A percentile compares a stretch with the other conserved stretches of the same genome.
These are phyloP conservation scores for Ophioninae sp. DNA, from an alignment of 2,888 invertebrate species.

Conservation along the genomic window DNA sequence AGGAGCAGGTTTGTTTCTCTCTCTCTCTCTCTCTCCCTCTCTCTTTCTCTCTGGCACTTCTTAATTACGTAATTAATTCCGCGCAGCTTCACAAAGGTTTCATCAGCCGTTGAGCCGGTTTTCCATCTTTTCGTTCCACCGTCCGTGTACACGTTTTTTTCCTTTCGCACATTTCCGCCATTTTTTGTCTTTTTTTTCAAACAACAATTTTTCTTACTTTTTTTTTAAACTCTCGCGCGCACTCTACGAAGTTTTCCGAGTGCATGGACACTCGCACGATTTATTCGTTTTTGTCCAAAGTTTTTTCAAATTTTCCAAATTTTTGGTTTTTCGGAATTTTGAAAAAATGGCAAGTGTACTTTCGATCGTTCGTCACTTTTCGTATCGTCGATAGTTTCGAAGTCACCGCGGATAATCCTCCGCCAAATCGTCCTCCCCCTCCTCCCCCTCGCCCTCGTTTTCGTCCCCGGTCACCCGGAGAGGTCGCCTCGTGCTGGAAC, in stretches of 20 bases:
- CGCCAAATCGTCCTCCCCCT: not conserved
- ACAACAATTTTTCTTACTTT: not conserved
- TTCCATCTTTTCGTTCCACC: not conserved
- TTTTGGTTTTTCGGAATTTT: not conserved
- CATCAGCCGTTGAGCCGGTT: slow-evolving; percentile 50
- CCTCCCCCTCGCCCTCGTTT: slow-evolving; percentile 32
- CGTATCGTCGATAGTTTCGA: not conserved
- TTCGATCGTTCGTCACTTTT: not conserved
- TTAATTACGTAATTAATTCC: slow-evolving; percentile 53
- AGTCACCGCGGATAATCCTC: not conserved
- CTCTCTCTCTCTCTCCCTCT: not conserved
- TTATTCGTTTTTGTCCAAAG: not conserved
- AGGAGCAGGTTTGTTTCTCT: not conserved
- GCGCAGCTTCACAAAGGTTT: slow-evolving; percentile 33
- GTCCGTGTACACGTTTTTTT: not conserved
- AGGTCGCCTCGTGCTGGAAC: slow-evolving; percentile 54
- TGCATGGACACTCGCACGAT: slow-evolving; percentile 24
- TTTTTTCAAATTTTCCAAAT: not conserved
- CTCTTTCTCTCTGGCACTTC: slow-evolving; percentile 22
- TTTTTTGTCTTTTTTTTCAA: not conserved
- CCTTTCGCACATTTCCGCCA: not conserved
- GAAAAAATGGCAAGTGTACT: not conserved
- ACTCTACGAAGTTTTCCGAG: slow-evolving; percentile 48
- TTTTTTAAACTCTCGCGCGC: slow-evolving; percentile 7
- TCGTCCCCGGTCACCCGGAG: slow-evolving; percentile 58